Base-by-base conservation (phyloP, 2,888 invertebrate genomes). In the Notodonta ziczac region DNA sequence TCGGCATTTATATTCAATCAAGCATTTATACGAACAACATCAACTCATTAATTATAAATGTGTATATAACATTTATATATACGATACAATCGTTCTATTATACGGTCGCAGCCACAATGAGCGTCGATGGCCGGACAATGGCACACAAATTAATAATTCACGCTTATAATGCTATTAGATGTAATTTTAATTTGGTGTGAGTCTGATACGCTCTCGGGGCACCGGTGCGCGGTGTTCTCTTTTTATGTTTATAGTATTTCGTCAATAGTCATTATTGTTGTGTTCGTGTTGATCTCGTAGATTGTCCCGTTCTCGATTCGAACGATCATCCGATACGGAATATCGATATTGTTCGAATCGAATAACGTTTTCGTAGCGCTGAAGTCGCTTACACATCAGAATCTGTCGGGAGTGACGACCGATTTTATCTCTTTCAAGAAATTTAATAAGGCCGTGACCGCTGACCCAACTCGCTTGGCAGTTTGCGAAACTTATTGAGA, bases 101-200 rank as follows among this genome's bases (percentile, higher is more conserved):
- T 78, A 24, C 54, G 39, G 39, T 54, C 52, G 68, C 70, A 69
- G 69, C 69, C 72, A 82, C 80, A 77, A 77, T 72, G 65, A 66
- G 59, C 57, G 63, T 66, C 63, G 63, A 69, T 72, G 57, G 59
- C 73, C 63, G 84, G 82, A 91, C 92, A 92, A 92, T 90, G 83
- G 81, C 77, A 66, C 70, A 79, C 84, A 91, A 91, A 92, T 92
- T 91, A 91, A 89, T 90, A 91, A 89, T 88, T 88, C 88, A 90
- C 88, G 89, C 87, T 81, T 85, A 84, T 87, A 86, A 86, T 80
- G 80, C 81, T 82, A 86, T 84, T 87, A 85, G 73, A 83, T 81
- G 84, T 88, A 84, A 86, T 90, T 91, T 89, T 89, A 89, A 90
- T 90, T 90, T 88, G 73, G 78, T 79, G 79, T 81, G 73, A 85